phyloP scores from a whole-genome alignment of 2,888 invertebrate species.

The Caenorhabditis japonica region DNA sequence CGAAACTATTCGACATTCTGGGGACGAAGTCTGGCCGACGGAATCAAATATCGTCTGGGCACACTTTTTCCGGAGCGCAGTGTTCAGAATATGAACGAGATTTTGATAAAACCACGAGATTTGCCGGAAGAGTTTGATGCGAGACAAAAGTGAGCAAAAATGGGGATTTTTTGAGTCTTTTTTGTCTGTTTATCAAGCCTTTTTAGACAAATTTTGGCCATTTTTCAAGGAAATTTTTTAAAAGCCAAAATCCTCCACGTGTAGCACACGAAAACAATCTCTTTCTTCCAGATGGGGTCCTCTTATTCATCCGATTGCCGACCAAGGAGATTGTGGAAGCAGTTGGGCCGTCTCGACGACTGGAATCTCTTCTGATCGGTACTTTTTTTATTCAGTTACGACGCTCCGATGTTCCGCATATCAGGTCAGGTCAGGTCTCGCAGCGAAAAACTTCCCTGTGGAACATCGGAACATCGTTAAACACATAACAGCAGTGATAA shows the following conservation, averaged over 20 bases:
- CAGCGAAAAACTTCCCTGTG: no score
- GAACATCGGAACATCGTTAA: not conserved
- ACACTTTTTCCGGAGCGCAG: constrained; percentile 81
- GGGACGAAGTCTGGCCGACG: constrained; percentile 87
- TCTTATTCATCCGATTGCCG: constrained; percentile 83
- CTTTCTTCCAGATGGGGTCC: constrained; percentile 83
- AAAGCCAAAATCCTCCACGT: no score
- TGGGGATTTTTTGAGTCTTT: no score
- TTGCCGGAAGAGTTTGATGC: constrained; percentile 87
- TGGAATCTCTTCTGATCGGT: constrained; percentile 76
- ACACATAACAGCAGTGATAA: not conserved
- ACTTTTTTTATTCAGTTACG: not conserved
- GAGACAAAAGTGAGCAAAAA: constrained; percentile 79
- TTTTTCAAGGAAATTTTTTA: no score
- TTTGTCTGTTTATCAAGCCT: no score
- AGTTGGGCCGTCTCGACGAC: constrained; percentile 90
- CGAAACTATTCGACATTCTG: constrained; percentile 88
- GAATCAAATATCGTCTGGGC: constrained; percentile 85
- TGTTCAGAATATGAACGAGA: constrained; percentile 81
- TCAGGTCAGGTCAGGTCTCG: no score
- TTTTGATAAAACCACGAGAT: constrained; percentile 75
- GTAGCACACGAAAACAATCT: no score
- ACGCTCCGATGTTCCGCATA: no score
- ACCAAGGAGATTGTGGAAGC: constrained; percentile 86
- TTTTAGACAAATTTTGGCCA: no score